Evolutionary conservation across 1,140 invertebrate species (phyloP).

Genomic region (Zaprionus ghesquierei): DNA sequence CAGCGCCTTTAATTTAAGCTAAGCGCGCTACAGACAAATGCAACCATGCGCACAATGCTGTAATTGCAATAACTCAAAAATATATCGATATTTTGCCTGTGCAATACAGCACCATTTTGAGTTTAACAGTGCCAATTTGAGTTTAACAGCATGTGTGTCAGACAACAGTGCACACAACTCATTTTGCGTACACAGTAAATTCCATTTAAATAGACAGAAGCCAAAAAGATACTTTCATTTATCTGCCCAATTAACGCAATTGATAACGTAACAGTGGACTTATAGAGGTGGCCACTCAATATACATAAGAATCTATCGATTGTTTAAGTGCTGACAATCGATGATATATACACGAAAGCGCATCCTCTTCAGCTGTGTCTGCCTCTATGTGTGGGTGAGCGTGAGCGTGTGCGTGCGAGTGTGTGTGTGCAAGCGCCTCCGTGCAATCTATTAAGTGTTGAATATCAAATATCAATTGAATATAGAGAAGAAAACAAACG

Average conservation of each 20-base stretch:
- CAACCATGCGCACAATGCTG: background rate
- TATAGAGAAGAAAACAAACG: slow-evolving; percentile 40
- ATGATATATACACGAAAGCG: slow-evolving; percentile 19
- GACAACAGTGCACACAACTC: background rate
- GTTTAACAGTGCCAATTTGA: slow-evolving; percentile 10
- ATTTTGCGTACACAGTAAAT: background rate
- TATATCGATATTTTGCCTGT: background rate
- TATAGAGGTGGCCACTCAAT: background rate
- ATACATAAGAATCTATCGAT: slow-evolving; percentile 3
- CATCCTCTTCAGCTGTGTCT: slow-evolving; percentile 38
- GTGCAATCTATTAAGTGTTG: slow-evolving; percentile 44
- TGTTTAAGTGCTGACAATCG: background rate
- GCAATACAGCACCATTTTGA: background rate
- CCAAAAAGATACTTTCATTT: background rate
- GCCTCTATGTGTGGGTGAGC: slow-evolving; percentile 11
- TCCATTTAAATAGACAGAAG: background rate
- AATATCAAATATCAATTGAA: slow-evolving; percentile 48
- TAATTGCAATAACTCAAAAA: background rate
- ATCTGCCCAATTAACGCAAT: background rate
- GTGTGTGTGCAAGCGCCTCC: slow-evolving; percentile 38
- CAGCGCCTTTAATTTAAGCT: background rate
- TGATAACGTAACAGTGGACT: slow-evolving; percentile 1
- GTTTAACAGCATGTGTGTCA: slow-evolving; percentile 7
- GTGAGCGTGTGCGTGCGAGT: slow-evolving; percentile 4
- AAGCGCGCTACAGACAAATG: background rate